Conservation (phyloP, 2,113 vertebrate genomes). For the Corydoras sp. region DNA sequence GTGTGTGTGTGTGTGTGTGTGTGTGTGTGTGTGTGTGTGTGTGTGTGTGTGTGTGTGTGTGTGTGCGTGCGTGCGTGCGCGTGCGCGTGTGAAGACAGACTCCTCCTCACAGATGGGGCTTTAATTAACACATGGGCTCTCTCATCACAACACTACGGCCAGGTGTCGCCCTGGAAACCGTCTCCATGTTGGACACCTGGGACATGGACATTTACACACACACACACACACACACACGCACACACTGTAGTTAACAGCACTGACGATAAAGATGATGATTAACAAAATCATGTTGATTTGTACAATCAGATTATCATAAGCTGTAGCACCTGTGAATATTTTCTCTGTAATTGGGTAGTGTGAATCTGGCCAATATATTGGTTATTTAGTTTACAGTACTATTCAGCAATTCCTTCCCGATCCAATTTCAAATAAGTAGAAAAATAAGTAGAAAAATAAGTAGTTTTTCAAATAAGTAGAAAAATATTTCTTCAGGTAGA, state of each 20-base stretch:
- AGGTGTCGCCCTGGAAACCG: conserved; percentile 44
- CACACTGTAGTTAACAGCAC: not conserved
- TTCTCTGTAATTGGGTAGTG: too few species aligned
- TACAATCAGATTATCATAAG: conserved; percentile 1
- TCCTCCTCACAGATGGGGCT: conserved; percentile 56
- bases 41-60: conserved; percentile 41
- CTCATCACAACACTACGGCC: conserved; percentile 42
- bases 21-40: conserved; percentile 33
- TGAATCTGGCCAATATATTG: too few species aligned
- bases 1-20: conserved; percentile 16
- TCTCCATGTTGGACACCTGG: conserved; percentile 36
- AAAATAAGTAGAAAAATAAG: too few species aligned
- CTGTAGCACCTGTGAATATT: not conserved
- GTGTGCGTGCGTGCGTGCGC: conserved; percentile 35
- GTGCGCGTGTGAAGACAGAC: conserved; percentile 44
- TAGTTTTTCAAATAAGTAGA: too few species aligned
- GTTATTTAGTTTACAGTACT: too few species aligned
- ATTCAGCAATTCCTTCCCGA: too few species aligned
- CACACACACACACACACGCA: conserved; percentile 16
- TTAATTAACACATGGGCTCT: conserved; percentile 56
- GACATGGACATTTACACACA: conserved; percentile 8
- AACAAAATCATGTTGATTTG: conserved; percentile 15
- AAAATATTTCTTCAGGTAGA: too few species aligned
- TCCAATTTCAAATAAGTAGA: too few species aligned
- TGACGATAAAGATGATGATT: conserved; percentile 10